Evolutionary conservation across 1,140 invertebrate genomes (phyloP).

Genomic region (Micrasema longulum): DNA sequence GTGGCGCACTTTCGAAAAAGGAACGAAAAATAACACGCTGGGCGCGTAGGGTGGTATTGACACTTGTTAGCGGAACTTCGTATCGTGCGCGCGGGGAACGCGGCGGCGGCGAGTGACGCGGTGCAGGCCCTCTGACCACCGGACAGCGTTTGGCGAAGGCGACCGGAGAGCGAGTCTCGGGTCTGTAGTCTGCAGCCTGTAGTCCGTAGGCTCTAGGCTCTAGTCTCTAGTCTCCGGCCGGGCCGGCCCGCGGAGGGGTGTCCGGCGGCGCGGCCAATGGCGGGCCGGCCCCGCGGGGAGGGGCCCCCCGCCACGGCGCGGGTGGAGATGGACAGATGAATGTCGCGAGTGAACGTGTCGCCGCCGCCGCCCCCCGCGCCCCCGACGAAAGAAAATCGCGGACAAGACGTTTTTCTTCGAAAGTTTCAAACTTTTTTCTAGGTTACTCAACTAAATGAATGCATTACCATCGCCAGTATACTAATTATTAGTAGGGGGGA

Average conservation of each 20-base stretch:
- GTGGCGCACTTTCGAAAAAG: not conserved
- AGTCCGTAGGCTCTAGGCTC: constrained; percentile 39
- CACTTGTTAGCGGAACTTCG: constrained; percentile 24
- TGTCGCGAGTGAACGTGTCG: constrained; percentile 25
- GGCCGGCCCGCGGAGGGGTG: constrained; percentile 22
- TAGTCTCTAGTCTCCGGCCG: not conserved
- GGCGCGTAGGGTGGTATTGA: not conserved
- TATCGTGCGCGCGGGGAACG: not conserved
- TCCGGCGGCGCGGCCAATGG: constrained; percentile 46
- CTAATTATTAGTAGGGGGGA: too few relatives aligned
- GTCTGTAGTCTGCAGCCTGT: not conserved
- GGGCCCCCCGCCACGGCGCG: constrained; percentile 26
- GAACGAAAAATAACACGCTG: not conserved
- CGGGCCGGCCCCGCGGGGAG: constrained; percentile 28
- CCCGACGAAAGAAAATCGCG: not conserved
- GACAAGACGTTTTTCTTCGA: not conserved
- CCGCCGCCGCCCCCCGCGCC: not conserved
- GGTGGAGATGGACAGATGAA: constrained; percentile 40
- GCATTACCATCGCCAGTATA: too few relatives aligned
- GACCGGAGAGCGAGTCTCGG: constrained; percentile 5
- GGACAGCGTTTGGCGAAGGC: constrained; percentile 37
- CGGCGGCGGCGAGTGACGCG: not conserved
- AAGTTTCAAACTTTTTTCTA: not conserved
- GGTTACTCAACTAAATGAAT: not conserved
- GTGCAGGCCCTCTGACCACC: constrained; percentile 33